Evolutionary conservation across 2,888 invertebrate genomes (phyloP), one percentile per base, ranked within the genome.

Genomic region (Priocnemis perturbator): DNA sequence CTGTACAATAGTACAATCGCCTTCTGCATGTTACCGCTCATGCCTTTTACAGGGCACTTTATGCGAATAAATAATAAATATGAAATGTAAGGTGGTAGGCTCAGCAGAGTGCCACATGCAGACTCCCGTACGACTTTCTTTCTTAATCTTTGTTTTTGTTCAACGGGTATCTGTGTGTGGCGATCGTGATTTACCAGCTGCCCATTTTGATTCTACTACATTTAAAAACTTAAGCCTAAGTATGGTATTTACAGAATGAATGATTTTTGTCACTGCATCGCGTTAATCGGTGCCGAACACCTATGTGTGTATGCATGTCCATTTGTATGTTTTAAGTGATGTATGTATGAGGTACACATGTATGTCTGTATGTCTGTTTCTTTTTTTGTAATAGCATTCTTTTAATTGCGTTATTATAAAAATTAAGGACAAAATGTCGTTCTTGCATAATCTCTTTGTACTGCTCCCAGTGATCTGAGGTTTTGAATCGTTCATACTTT

Each of bases 51-150:
- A 83, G 83, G 71, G 77, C 67, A 73, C 73, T 86, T 81, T 79
- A 81, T 83, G 82, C 81, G 83, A 88, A 86, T 87, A 88, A 87
- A 88, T 87, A 87, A 86, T 86, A 87, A 85, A 86, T 86, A 85
- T 78, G 19, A 79, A 82, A 81, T 82, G 77, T 81, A 71, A 74
- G 73, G 66, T 75, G 71, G 69, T 84, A 81, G 82, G 81, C 80
- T 78, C 70, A 74, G 74, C 78, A 80, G 75, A 79, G 76, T 78
- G 77, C 60, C 64, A 71, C 69, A 71, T 67, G 81, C 75, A 74
- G 71, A 70, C 69, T 60, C 52, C 37, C 67, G 56, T 58, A n/a
- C 3, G 50, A 50, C 37, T 37, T 37, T 37, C 37, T 37, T 37
- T 1, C 63, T 26, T 26, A 2, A 26, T 26, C 5, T 37, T 37